Base-by-base conservation (phyloP, 2,113 vertebrate genomes). In the Pangasianodon hypophthalmus region DNA sequence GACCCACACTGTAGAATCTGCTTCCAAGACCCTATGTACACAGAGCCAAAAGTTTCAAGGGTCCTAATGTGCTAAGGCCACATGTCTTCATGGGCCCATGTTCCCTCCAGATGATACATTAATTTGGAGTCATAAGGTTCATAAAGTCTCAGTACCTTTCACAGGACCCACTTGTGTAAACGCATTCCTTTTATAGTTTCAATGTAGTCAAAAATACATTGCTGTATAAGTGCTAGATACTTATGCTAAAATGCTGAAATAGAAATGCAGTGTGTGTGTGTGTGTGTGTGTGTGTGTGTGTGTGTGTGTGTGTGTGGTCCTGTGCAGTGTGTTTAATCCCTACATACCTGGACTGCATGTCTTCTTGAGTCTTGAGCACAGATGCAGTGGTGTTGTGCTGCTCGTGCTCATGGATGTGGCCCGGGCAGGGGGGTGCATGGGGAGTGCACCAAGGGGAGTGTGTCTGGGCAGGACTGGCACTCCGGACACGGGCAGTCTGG, bases 341-440 rank as follows among this genome's bases (percentile, higher is more conserved):
- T 24, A 54, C 94, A 52, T 73, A 97, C 97, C 97, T 97, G 94
- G 97, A 97, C 90, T 97, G 97, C 96, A 97, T 97, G 92, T 98
- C 97, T 46, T 94, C 93, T 90, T 96, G 96, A 93, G 95, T 93
- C 95, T 96, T 97, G 77, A 95, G 92, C 18, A 89, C 95, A 89
- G 94, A 94, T 1, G 62, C 77, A 5, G 93, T 91, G 67, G 92
- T 94, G 21, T 89, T 95, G 85, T 94, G 93, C 89, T 67, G 46
- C 46, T 87, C 89, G 3, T 79, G 86, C 62, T 69, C 75, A 37
- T 90, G 88, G 64, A 84, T 82, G 60, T 91, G 90, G 64, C 73
- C 19, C 9, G 32, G 87, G 60, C 89, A 82, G 93, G 82, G 95
- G 90, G 94, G 92, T 2, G 62, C 75, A 41, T 85, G 10, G 94